These are phyloP conservation scores for Luidia sarsii DNA, from an alignment of 53 echinoderm and acorn worm genomes.

Conservation along the genomic window DNA sequence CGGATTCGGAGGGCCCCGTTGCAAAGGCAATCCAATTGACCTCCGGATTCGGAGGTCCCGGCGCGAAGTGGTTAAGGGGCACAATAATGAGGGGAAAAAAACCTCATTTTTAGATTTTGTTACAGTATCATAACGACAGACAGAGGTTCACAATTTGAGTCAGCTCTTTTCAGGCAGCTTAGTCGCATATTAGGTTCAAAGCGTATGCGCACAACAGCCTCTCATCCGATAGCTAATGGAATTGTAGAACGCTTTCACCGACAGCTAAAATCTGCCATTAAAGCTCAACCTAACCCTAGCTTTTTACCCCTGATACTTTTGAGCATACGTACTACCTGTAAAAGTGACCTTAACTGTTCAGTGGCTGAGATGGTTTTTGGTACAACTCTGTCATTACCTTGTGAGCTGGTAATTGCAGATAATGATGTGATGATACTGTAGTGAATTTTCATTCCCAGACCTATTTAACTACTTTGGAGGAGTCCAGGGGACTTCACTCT, in stretches of 20 bases:
- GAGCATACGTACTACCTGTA: slow-evolving; percentile 40
- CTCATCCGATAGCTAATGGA: slow-evolving; percentile 62
- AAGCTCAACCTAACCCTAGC: slow-evolving; percentile 51
- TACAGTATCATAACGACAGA: slow-evolving; percentile 55
- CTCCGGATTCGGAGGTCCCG: slow-evolving; percentile 52
- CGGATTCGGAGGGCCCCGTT: too few relatives aligned
- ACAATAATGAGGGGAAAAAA: too few relatives aligned
- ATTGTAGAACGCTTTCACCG: slow-evolving; percentile 58
- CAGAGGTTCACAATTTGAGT: slow-evolving; percentile 67
- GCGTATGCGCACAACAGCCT: slow-evolving; percentile 59
- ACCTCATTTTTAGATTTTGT: too few relatives aligned
- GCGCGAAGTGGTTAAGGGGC: too few relatives aligned
- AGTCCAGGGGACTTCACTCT: too few relatives aligned
- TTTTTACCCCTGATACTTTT: slow-evolving; percentile 48
- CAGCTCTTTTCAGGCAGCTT: slow-evolving; percentile 36
- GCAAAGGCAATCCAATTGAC: slow-evolving; percentile 52
- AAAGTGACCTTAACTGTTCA: slow-evolving; percentile 41
- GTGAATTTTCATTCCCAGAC: too few relatives aligned
- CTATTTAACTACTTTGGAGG: too few relatives aligned
- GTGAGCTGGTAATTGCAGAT: too few relatives aligned
- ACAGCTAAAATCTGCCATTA: slow-evolving; percentile 55
- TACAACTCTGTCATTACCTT: slow-evolving; percentile 51
- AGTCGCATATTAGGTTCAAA: slow-evolving; percentile 39
- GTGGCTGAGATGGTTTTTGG: slow-evolving; percentile 67
- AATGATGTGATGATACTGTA: too few relatives aligned